phyloP scores from a whole-genome alignment of 2,113 vertebrate species.

The Isurus oxyrinchus region DNA sequence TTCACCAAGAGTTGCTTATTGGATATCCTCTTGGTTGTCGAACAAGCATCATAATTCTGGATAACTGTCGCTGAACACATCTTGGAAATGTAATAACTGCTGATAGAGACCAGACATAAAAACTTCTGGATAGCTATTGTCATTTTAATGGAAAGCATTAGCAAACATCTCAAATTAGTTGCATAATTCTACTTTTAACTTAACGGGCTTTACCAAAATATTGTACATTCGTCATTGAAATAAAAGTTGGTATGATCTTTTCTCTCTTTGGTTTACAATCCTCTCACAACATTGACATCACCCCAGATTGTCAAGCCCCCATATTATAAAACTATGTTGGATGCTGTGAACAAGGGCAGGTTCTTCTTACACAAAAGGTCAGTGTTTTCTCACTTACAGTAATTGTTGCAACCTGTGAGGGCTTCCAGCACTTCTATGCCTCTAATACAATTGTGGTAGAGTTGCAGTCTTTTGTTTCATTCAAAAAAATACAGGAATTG shows the following conservation, averaged over 20 bases:
- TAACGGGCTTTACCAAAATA: not conserved
- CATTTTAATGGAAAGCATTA: not conserved
- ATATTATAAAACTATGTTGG: not conserved
- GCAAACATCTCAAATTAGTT: not conserved
- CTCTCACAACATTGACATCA: not conserved
- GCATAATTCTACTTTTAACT: not conserved
- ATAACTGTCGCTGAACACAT: not conserved
- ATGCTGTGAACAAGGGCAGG: not conserved
- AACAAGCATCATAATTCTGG: conserved; percentile 1
- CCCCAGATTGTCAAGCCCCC: not conserved
- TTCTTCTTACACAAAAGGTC: not conserved
- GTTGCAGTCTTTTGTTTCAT: not conserved
- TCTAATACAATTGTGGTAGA: not conserved
- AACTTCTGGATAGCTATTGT: not conserved
- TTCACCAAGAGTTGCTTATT: not conserved
- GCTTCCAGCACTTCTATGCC: not conserved
- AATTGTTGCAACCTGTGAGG: not conserved
- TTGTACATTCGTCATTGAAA: not conserved
- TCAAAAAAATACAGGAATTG: not conserved
- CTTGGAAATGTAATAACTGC: conserved; percentile 18
- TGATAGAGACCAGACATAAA: not conserved
- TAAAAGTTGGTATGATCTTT: not conserved
- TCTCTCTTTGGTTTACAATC: not conserved
- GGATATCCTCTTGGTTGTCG: not conserved
- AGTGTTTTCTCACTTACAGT: not conserved